Evolutionary conservation across 2,113 vertebrate genomes (phyloP).

Genomic region (Variabilichromis moorii): DNA sequence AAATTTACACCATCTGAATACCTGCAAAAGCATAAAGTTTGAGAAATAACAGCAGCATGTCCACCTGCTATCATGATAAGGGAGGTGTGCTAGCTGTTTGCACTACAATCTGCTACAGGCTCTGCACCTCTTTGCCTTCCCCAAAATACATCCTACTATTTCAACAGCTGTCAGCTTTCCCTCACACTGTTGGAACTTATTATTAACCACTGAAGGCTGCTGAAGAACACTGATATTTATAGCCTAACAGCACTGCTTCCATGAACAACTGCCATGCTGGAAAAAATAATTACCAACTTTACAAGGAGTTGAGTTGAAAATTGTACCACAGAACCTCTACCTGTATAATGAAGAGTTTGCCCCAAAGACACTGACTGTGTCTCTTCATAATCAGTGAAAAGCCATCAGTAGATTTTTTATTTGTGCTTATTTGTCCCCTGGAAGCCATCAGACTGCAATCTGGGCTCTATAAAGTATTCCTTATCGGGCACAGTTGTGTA

Average conservation of each 20-base stretch:
- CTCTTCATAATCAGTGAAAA: neutral
- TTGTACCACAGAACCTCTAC: neutral
- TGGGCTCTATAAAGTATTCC: neutral
- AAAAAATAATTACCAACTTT: no score
- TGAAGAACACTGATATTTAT: neutral
- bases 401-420: neutral
- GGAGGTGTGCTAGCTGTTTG: neutral
- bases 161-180: slow-evolving; percentile 43
- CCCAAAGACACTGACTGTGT: neutral
- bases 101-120: neutral
- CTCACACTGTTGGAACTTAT: slow-evolving; percentile 13
- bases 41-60: neutral
- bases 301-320: neutral
- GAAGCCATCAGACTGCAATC: neutral
- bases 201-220: neutral
- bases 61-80: slow-evolving; percentile 18
- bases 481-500: neutral
- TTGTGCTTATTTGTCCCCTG: neutral
- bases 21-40: neutral
- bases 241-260: neutral
- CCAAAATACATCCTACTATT: slow-evolving; percentile 1
- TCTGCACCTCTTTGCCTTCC: neutral
- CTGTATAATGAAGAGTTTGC: neutral
- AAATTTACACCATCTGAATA: neutral
- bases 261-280: neutral